Evolutionary conservation across 2,113 vertebrate species (phyloP).

Genomic region (Mesoclemmys tuberculata): DNA sequence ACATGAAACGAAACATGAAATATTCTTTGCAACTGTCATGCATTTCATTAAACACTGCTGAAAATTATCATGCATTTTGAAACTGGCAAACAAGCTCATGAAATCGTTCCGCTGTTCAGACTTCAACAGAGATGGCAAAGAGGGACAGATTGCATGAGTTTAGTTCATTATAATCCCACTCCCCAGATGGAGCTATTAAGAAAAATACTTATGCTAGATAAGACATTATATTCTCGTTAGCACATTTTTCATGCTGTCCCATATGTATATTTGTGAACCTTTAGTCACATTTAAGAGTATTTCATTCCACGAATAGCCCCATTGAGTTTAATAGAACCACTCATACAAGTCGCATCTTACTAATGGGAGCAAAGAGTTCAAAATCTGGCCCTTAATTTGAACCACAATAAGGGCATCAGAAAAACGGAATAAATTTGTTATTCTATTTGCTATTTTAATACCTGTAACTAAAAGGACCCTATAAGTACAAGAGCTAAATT

Average conservation of each 20-base stretch:
- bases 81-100: constrained; percentile 9
- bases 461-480: background rate
- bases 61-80: background rate
- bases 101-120: constrained; percentile 28
- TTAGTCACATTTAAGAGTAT: constrained; percentile 20
- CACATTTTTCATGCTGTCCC: background rate
- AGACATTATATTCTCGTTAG: constrained; percentile 15
- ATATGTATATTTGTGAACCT: background rate
- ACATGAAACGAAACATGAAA: background rate
- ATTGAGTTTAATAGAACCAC: background rate
- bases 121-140: background rate
- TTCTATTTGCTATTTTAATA: background rate
- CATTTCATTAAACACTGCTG: constrained; percentile 10
- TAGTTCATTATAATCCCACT: constrained; percentile 33
- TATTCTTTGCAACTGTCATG: background rate
- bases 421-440: background rate
- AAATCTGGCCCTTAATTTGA: background rate
- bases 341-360: background rate
- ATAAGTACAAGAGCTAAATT: background rate
- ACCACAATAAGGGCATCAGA: background rate
- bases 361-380: constrained; percentile 30
- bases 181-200: background rate
- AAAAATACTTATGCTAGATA: constrained; percentile 19
- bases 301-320: constrained; percentile 17
- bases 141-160: background rate